Base-by-base conservation (phyloP, 2,888 invertebrate genomes). In the Hirtodrosophila cameraria region DNA sequence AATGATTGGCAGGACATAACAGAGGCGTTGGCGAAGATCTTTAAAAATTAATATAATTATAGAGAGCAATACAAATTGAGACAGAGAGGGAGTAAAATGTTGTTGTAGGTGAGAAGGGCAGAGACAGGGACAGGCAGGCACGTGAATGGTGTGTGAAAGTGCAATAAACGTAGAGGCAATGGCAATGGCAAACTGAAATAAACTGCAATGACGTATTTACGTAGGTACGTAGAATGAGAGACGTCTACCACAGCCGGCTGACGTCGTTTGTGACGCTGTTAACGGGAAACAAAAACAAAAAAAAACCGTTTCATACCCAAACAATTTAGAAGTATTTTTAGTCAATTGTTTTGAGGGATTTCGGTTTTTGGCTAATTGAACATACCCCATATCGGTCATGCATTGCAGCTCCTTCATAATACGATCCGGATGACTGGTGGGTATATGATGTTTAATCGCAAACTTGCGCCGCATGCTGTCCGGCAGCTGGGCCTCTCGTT, bases 371-470 rank as follows among this genome's bases (percentile, higher is more conserved):
- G n/a, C n/a, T n/a, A n/a, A n/a, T n/a, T n/a, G n/a, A n/a, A 74
- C 89, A 88, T 91, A 95, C 95, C 96, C 96, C 86, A 96, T 95
- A 70, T 94, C 93, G 77, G 93, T 93, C 74, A 97, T 92, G 88
- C 96, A 97, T 69, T 94, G 92, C 48, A 97, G 91, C 91, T 97
- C 97, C 81, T 94, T 94, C 87, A 95, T 94, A 49, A 97, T 94
- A 63, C 97, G 92, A 38, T 94, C 93, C 0, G 97, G 97, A 89
- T 96, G 96, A 66, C 95, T 95, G 1, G 97, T 97, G 3, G 97
- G 97, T 72, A 97, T 94, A 42, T 97, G 93, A 91, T 97, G 96
- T 89, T 97, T 97, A 55, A 97, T 93, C 2, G 97, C 97, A 91
- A 94, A 96, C 90, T 93, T 92, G 69, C 93, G 92, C 42, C 92